A percentile compares a stretch with the other conserved stretches of the same genome.
These are phyloP conservation scores for Glyptemys insculpta DNA, from an alignment of 2,797 vertebrate species.

Conservation along the genomic window DNA sequence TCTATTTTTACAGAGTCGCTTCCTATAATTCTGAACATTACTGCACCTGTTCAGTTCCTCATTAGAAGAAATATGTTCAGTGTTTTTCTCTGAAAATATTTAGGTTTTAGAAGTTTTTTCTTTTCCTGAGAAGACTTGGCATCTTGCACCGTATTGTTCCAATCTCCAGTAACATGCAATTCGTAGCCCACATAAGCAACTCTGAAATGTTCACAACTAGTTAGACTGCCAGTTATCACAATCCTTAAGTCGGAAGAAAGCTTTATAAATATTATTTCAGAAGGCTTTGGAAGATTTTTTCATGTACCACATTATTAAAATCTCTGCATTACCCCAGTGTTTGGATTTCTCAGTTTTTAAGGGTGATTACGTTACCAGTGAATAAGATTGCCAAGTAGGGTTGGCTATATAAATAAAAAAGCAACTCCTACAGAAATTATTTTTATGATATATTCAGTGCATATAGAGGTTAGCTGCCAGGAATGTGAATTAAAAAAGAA, in stretches of 20 bases:
- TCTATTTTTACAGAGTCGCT: neutral
- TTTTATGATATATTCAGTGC: neutral
- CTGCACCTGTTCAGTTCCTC: neutral
- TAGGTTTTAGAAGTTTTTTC: neutral
- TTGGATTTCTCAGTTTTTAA: neutral
- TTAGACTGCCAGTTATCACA: fast-evolving
- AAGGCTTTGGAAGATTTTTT: neutral
- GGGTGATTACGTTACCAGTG: neutral
- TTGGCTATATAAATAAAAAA: neutral
- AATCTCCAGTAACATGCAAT: neutral
- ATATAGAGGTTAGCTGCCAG: fast-evolving
- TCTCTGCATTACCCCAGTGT: neutral
- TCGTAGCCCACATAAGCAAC: neutral
- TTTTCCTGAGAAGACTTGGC: fast-evolving
- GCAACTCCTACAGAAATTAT: fast-evolving
- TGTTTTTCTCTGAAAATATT: conserved; percentile 1
- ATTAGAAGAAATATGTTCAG: neutral
- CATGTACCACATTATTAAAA: neutral
- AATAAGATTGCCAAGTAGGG: neutral
- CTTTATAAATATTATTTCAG: neutral
- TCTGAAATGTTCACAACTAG: neutral
- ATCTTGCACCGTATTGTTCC: neutral
- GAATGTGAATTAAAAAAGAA: conserved; percentile 18
- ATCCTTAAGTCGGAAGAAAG: neutral
- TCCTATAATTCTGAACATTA: neutral